phyloP scores from a whole-genome alignment of 2,113 vertebrate genomes.

The Genyomyrus donnyi region DNA sequence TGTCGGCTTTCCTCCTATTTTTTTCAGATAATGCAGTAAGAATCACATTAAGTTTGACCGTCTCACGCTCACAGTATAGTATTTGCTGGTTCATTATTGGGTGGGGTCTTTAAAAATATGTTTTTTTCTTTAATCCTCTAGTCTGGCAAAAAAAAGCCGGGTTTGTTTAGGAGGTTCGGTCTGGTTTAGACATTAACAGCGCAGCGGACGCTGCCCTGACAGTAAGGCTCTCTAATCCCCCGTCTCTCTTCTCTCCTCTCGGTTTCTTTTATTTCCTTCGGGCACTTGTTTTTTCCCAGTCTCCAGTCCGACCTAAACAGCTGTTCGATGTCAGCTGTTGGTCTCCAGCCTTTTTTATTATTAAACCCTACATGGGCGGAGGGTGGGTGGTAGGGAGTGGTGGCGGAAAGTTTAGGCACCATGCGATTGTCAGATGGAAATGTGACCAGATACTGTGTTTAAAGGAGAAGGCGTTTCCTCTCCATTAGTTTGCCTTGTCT shows the following conservation, averaged over 20 bases:
- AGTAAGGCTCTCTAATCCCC: slow-evolving; percentile 4
- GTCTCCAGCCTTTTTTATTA: slow-evolving; percentile 31
- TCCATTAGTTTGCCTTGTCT: neutral
- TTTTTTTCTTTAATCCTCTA: slow-evolving; percentile 12
- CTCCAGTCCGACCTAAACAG: slow-evolving; percentile 53
- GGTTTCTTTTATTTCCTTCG: neutral
- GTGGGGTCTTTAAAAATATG: slow-evolving; percentile 57
- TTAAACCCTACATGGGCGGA: slow-evolving; percentile 36
- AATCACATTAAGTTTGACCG: neutral
- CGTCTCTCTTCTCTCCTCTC: slow-evolving; percentile 5
- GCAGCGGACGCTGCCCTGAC: slow-evolving; percentile 5
- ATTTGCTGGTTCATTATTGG: slow-evolving; percentile 47
- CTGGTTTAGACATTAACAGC: slow-evolving; percentile 52
- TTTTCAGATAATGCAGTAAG: neutral
- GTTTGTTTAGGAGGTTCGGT: slow-evolving; percentile 49
- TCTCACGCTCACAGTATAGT: slow-evolving; percentile 9
- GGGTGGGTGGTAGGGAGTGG: slow-evolving; percentile 34
- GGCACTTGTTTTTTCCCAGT: slow-evolving; percentile 25
- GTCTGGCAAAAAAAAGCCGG: slow-evolving; percentile 45
- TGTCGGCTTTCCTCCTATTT: neutral
- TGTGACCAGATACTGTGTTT: neutral
- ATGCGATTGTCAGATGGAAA: neutral
- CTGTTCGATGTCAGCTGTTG: slow-evolving; percentile 67
- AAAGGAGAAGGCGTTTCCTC: neutral
- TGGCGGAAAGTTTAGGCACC: neutral